Evolutionary conservation across 1,140 invertebrate species (phyloP), one percentile per base, ranked within the genome.

Genomic region (Berghia stephanieae): DNA sequence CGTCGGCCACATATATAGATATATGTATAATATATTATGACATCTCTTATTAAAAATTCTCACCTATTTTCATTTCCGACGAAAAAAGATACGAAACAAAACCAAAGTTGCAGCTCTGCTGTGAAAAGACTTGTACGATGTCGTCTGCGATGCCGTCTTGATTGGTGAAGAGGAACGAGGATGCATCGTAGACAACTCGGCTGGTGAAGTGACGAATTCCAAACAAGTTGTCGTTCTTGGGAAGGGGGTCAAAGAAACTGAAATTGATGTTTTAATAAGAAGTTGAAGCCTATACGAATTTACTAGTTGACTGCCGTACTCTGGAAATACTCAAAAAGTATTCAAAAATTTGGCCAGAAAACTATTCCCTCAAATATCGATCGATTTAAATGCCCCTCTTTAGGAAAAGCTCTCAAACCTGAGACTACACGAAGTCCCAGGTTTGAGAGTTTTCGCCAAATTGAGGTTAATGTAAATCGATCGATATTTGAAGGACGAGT

Each of bases 41-140:
- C 36, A 31, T 6, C 27, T 71, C 1, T 27, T 60, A 24, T 2
- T n/a, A 46, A 18, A 8, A 43, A 46, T 57, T 70, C 79, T 43
- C 49, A 82, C 81, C 79, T 31, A 42, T 36, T 77, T 80, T 81
- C 43, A 98, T 89, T 87, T 98, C 96, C 49, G 94, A 94, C 0
- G 96, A 95, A 88, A 98, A 98, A 0, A 98, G 90, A 88, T 98
- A 96, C 3, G 95, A 96, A 0, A 95, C 96, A 88, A 98, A 98
- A 13, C 96, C 96, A 89, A 98, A 98, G 84, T 95, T 96, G 87
- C 96, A 98, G 52, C 92, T 94, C 80, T 96, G 94, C 83, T 96
- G 96, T 89, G 97, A 95, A 89, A 98, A 98, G 0, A 97, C 95
- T 2, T 94, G 93, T 0, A 98, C 94, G 74, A 98, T 90, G 86